phyloP scores from a whole-genome alignment of 2,113 vertebrate species.

The Ifrita kowaldi region DNA sequence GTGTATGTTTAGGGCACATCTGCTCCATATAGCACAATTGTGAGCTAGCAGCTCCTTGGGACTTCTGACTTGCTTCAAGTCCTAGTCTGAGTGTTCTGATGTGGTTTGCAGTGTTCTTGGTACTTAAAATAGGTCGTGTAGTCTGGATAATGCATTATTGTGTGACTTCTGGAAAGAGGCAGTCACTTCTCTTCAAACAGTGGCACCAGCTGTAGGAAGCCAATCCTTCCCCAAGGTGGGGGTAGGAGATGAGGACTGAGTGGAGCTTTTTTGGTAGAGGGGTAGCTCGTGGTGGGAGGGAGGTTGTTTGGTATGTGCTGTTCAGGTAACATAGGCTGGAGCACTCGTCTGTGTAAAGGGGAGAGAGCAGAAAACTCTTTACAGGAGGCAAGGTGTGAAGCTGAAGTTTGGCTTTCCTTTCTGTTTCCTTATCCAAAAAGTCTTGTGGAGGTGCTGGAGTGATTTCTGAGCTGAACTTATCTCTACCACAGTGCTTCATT shows the following conservation, averaged over 20 bases:
- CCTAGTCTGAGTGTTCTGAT: neutral
- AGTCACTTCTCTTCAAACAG: neutral
- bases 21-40: neutral
- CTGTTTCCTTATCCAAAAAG: neutral
- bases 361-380: neutral
- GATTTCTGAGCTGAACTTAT: neutral
- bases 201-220: neutral
- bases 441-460: neutral
- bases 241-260: neutral
- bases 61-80: neutral
- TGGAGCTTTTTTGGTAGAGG: neutral
- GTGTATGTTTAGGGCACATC: neutral
- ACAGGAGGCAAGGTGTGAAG: neutral
- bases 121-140: neutral
- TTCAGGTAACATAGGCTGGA: neutral
- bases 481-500: neutral
- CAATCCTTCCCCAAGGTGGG: neutral
- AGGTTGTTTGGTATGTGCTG: neutral
- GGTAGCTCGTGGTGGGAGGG: accelerated
- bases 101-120: neutral
- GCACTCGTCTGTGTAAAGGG: neutral
- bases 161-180: neutral
- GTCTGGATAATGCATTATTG: neutral
- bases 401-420: neutral
- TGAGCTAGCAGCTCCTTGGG: neutral